phyloP scores from a whole-genome alignment of 2,113 vertebrate species.

The Hydropotes inermis region DNA sequence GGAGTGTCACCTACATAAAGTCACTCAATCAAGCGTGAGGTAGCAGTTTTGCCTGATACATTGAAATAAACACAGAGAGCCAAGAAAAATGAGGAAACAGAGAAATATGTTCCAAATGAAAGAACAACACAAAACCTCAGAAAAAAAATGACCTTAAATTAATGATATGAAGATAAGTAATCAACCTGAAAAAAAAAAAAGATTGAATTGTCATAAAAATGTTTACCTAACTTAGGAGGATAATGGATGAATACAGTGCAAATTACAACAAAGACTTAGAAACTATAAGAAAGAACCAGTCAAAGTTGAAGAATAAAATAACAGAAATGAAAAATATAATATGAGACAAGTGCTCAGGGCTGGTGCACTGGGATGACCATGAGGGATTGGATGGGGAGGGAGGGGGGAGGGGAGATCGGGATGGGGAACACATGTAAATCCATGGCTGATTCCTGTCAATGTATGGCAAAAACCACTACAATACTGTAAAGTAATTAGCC shows the following conservation, averaged over 20 bases:
- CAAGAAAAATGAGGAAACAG: background rate
- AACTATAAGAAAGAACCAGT: background rate
- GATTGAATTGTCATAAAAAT: background rate
- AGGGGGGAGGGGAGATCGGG: rapidly evolving
- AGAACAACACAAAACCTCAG: background rate
- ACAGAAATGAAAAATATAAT: background rate
- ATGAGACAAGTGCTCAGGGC: no score
- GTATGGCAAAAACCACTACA: no score
- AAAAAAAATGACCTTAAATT: background rate
- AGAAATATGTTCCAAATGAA: background rate
- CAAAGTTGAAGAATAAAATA: background rate
- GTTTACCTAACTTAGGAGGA: background rate
- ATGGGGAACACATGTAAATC: no score
- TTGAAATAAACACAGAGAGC: background rate
- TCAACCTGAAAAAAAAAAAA: background rate
- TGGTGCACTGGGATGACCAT: no score
- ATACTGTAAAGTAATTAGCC: no score
- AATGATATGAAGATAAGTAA: background rate
- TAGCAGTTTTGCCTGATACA: background rate
- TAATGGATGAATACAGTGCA: background rate
- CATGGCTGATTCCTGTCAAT: no score
- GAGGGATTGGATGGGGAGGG: no score
- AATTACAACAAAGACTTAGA: background rate
- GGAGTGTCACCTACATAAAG: background rate
- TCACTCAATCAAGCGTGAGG: background rate